Evolutionary conservation across 2,113 vertebrate genomes (phyloP).

Genomic region (Peromyscus californicus): DNA sequence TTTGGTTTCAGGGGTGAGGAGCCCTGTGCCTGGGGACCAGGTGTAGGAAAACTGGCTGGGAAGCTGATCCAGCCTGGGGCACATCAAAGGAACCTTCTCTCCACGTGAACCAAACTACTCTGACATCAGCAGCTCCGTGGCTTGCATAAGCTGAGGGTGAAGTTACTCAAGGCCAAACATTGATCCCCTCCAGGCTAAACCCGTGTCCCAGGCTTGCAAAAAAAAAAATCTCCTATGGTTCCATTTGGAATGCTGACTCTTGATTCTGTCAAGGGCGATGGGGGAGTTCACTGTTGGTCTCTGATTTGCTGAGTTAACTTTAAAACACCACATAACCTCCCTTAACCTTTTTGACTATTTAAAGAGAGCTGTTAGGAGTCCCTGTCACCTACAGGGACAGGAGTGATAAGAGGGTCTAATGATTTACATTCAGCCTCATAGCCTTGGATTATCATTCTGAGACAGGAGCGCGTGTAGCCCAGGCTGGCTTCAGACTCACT

Average conservation of each 20-base stretch:
- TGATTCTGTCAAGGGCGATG: background rate
- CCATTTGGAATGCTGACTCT: background rate
- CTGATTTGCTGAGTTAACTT: background rate
- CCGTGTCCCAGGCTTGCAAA: background rate
- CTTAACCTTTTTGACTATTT: background rate
- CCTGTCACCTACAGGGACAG: background rate
- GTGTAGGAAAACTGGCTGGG: background rate
- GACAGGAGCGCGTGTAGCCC: background rate
- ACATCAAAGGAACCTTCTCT: conserved; percentile 53
- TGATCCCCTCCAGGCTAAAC: background rate
- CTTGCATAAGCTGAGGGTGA: background rate
- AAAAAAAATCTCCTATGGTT: background rate
- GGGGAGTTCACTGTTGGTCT: background rate
- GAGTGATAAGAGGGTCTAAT: background rate
- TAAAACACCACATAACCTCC: background rate
- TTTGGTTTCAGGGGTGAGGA: background rate
- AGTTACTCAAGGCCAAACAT: conserved; percentile 37
- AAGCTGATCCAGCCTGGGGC: background rate
- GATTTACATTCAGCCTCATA: background rate
- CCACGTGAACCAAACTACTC: background rate
- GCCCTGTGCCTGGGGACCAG: accelerated
- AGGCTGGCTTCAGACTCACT: background rate
- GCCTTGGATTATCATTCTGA: background rate
- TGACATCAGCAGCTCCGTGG: background rate
- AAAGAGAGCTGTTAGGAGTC: background rate